Evolutionary conservation across 64 coral and sea anemone species (phyloP).

Genomic region (Stichodactyla helianthus): DNA sequence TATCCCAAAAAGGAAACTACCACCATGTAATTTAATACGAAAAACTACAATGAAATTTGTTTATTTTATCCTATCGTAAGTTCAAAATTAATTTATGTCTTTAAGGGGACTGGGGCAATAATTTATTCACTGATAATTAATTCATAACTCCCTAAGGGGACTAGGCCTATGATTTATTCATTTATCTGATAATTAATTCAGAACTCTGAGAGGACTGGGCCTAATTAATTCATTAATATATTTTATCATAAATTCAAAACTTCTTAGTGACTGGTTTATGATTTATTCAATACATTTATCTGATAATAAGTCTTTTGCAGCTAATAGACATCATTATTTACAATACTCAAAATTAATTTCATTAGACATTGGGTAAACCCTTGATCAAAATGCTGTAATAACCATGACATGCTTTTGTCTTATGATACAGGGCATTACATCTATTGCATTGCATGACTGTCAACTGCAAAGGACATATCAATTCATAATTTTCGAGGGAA

Average conservation of each 20-base stretch:
- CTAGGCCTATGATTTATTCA: background rate
- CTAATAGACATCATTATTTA: background rate
- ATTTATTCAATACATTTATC: background rate
- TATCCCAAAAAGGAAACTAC: background rate
- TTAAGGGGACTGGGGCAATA: background rate
- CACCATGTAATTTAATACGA: conserved; percentile 10
- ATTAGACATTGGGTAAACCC: too few species aligned
- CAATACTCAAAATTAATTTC: too few species aligned
- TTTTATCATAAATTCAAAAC: too few species aligned
- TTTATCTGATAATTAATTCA: background rate
- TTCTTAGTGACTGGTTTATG: background rate
- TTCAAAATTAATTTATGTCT: too few species aligned
- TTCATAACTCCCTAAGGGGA: background rate
- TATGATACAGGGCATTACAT: too few species aligned
- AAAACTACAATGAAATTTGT: background rate
- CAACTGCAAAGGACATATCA: too few species aligned
- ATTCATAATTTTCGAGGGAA: too few species aligned
- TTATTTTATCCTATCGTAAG: background rate
- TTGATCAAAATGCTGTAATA: too few species aligned
- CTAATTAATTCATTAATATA: too few species aligned
- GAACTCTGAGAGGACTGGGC: background rate
- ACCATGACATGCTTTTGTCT: too few species aligned
- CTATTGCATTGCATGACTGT: too few species aligned
- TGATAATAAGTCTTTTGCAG: background rate
- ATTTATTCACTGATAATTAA: background rate